A percentile compares a stretch with the other conserved stretches of the same genome.
These are phyloP conservation scores for Mobula hypostoma DNA, from an alignment of 2,113 vertebrate genomes.

Conservation along the genomic window DNA sequence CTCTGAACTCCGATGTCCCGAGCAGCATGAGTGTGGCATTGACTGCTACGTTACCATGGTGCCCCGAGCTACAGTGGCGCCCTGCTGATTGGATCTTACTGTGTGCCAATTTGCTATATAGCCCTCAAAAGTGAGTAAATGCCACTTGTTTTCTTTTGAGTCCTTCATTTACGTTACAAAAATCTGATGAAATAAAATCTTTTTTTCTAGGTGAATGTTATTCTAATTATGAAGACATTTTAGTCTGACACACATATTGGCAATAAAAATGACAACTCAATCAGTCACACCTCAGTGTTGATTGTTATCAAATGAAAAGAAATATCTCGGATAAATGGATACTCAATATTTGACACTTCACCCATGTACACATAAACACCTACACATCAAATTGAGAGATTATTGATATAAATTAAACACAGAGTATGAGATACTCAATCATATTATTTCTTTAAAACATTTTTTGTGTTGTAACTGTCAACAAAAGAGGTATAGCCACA, in stretches of 20 bases:
- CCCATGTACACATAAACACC: conserved; percentile 23
- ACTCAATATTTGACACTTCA: conserved; percentile 30
- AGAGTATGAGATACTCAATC: conserved; percentile 23
- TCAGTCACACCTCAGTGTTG: not conserved
- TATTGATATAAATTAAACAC: conserved; percentile 31
- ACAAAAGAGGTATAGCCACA: conserved; percentile 21
- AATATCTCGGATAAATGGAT: not conserved
- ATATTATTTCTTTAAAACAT: conserved; percentile 34
- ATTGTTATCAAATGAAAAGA: conserved; percentile 12
- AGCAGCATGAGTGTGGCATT: too few species aligned
- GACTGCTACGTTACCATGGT: too few species aligned
- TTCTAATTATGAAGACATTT: not conserved
- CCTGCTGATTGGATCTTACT: not conserved
- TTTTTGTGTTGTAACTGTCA: conserved; percentile 10
- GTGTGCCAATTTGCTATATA: not conserved
- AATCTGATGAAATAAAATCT: not conserved
- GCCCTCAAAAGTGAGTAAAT: not conserved
- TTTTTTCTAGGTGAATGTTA: not conserved
- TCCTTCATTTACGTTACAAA: not conserved
- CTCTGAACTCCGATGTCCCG: too few species aligned
- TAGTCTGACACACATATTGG: not conserved
- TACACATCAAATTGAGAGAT: conserved; percentile 19
- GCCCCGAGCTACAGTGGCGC: too few species aligned
- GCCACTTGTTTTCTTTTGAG: too few species aligned
- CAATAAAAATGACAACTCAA: conserved; percentile 1